Base-by-base conservation (phyloP, 2,113 vertebrate species). In the Oreocharis arfaki region DNA sequence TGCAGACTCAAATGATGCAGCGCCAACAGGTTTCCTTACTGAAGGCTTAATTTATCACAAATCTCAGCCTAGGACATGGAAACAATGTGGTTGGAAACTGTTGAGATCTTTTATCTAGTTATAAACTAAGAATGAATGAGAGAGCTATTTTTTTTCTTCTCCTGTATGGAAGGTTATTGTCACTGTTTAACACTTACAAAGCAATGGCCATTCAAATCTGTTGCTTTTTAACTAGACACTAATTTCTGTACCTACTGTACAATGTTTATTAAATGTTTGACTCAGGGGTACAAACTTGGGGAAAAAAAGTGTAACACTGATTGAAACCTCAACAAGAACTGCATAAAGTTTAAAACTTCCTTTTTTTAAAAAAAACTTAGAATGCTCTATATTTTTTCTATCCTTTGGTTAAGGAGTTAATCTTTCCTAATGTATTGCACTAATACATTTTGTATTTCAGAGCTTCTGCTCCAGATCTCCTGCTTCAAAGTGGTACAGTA, bases 221-320 rank as follows among this genome's bases (percentile, higher is more conserved):
- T 97, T 94, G 88, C 96, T 95, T 93, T 93, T 86, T 89, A 91
- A 95, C 91, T 93, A 94, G 78, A 94, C 90, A 57, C 50, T 97
- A 93, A 73, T 94, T 97, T 96, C 96, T 94, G 95, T 98, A 97
- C 97, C 97, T 98, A 86, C 97, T 98, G 96, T 97, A 97, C 89
- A 91, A 91, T 88, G 93, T 96, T 94, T 94, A 91, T 96, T 96
- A 91, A 96, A 84, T 96, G 95, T 95, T 96, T 96, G 95, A 98
- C 98, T 98, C 98, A 98, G 98, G 98, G 97, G 97, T 98, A 74
- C 98, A 98, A 96, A 97, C 95, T 78, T 97, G 96, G 97, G 97
- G 79, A 56, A 79, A 94, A 88, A 96, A 84, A 92, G 97, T 95
- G 9, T 92, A 90, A 98, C 97, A 97, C 98, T 97, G 97, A 97